Evolutionary conservation across 2,888 invertebrate species (phyloP).

Genomic region (Dasysyrphus tricinctus): DNA sequence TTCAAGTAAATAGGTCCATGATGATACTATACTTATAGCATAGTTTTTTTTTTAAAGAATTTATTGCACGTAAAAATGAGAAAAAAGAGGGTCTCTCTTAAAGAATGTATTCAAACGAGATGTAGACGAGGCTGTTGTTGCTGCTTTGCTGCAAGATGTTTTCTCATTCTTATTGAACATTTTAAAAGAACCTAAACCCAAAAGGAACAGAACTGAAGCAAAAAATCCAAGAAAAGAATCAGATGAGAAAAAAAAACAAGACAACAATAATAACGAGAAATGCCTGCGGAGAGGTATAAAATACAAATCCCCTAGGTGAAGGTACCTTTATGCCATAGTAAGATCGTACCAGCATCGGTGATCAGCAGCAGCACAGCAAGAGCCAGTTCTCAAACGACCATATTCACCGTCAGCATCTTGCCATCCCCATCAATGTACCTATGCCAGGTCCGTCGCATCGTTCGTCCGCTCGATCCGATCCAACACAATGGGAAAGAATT

Average conservation of each 20-base stretch:
- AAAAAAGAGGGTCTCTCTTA: slow-evolving; percentile 55
- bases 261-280: slow-evolving; percentile 72
- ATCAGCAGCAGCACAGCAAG: slow-evolving; percentile 60
- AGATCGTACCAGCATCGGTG: slow-evolving; percentile 17
- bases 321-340: slow-evolving; percentile 30
- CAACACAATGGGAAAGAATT: slow-evolving; percentile 71
- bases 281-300: slow-evolving; percentile 66
- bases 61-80: slow-evolving; percentile 65
- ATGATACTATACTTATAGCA: neutral
- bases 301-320: slow-evolving; percentile 65
- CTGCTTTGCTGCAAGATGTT: slow-evolving; percentile 72
- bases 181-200: slow-evolving; percentile 52
- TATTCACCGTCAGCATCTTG: slow-evolving; percentile 71
- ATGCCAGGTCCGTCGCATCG: slow-evolving; percentile 61
- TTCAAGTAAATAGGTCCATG: slow-evolving; percentile 53
- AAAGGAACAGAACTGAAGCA: slow-evolving; percentile 62
- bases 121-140: slow-evolving; percentile 61
- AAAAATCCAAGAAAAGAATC: slow-evolving; percentile 53
- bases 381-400: slow-evolving; percentile 61
- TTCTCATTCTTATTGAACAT: slow-evolving; percentile 69
- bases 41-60: slow-evolving; percentile 57
- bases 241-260: slow-evolving; percentile 34
- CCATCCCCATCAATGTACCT: slow-evolving; percentile 44
- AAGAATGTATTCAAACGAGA: slow-evolving; percentile 75
- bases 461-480: slow-evolving; percentile 21